Base-by-base conservation (phyloP, 2,113 vertebrate species). In the Crotalus helleri region DNA sequence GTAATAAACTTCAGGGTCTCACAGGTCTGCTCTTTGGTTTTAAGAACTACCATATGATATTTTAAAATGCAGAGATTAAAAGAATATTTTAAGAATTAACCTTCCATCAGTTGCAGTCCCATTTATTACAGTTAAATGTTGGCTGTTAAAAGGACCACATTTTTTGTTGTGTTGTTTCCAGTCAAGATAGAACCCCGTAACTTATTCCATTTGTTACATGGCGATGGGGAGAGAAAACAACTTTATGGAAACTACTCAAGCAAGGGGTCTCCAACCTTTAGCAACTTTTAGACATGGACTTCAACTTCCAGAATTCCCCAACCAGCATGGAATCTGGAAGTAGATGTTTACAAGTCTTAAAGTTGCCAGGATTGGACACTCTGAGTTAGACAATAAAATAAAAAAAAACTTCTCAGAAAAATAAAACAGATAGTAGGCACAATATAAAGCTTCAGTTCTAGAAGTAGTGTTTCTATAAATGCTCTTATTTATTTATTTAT, bases 141-240 rank as follows among this genome's bases (percentile, higher is more conserved):
- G 91, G 12, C 46, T 85, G 24, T 92, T 88, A 93, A 59, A 95
- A 57, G 15, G 53, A 57, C 64, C 74, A 9, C 3, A 93, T 49
- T 15, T 23, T 96, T 23, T 4, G 29, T 94, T 93, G 88, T 89
- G 54, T 93, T 81, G 6, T 81, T 81, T 39, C 88, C 87, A 92
- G 74, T 11, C 15, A 51, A 81, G 91, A 13, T 3, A 92, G 13
- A 53, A 88, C 69, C 6, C 93, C 29, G 93, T 90, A 33, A 51
- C 19, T n/a, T 87, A 39, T 46, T 94, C 26, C 89, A 59, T 89
- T 94, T 94, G 51, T 93, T 93, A 33, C 49, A 91, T 91, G 93
- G 95, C 59, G 91, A 0, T 2, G 87, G 26, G 91, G 17, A 92
- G 10, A 87, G 39, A 44, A 46, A 85, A 94, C 85, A 95, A 69